Percentiles rank a stretch among this genome's conserved stretches.
phyloP scores from a whole-genome alignment of 1,140 invertebrate species.

The Camponotus vicinus region DNA sequence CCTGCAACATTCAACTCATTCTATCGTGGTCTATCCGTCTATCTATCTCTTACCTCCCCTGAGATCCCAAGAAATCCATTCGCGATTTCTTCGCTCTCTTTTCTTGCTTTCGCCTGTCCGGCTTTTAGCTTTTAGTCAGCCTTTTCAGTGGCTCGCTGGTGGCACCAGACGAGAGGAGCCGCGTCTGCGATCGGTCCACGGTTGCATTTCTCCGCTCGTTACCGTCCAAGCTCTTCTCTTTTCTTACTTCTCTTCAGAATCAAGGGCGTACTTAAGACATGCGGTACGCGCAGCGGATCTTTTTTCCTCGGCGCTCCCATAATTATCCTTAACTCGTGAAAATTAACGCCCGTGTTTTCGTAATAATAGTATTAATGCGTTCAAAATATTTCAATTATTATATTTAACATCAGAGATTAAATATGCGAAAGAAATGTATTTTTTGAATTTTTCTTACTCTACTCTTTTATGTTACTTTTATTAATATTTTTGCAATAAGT shows the following conservation, averaged over 20 bases:
- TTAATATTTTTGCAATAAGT: too few relatives aligned
- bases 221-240: slow-evolving; percentile 26
- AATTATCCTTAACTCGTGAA: neutral
- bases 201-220: slow-evolving; percentile 29
- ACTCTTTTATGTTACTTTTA: too few relatives aligned
- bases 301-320: neutral
- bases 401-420: neutral
- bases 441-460: too few relatives aligned
- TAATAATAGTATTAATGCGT: neutral
- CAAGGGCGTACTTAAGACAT: slow-evolving; percentile 7
- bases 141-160: slow-evolving; percentile 63
- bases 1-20: slow-evolving; percentile 47
- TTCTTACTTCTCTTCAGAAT: slow-evolving; percentile 32
- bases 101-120: slow-evolving; percentile 64
- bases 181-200: slow-evolving; percentile 30
- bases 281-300: neutral
- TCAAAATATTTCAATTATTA: neutral
- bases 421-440: neutral
- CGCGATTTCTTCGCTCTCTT: slow-evolving; percentile 32
- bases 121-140: slow-evolving; percentile 75
- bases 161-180: slow-evolving; percentile 24
- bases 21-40: slow-evolving; percentile 21
- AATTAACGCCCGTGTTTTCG: neutral
- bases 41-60: slow-evolving; percentile 36
- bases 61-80: slow-evolving; percentile 47